Conservation (phyloP, 2,888 invertebrate genomes). For the Microctonus hyperodae region DNA sequence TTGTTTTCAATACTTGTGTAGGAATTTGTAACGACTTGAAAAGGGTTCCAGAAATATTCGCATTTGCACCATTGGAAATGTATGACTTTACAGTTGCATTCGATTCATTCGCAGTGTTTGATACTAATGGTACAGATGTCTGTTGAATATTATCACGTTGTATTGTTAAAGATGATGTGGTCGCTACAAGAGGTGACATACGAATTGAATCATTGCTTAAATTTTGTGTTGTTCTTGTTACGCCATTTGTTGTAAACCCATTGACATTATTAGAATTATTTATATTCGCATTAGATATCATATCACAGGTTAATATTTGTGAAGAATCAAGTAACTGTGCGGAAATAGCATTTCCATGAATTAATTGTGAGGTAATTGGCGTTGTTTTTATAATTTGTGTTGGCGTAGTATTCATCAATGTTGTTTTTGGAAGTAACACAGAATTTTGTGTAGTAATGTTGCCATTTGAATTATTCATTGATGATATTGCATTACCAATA, state of each 20-base stretch:
- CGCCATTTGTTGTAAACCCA: constrained; percentile 35
- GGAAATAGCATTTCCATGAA: constrained; percentile 46
- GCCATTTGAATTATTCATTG: constrained; percentile 23
- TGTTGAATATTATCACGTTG: constrained; percentile 48
- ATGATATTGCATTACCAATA: constrained; percentile 25
- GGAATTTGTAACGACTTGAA: constrained; percentile 53
- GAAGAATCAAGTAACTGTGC: constrained; percentile 48
- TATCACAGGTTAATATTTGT: constrained; percentile 46
- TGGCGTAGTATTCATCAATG: constrained; percentile 47
- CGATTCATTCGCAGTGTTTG: constrained; percentile 41
- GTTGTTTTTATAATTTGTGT: constrained; percentile 52
- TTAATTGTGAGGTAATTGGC: constrained; percentile 48
- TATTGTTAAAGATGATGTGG: constrained; percentile 42
- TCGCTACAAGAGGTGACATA: constrained; percentile 44
- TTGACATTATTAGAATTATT: constrained; percentile 31
- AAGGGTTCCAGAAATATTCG: constrained; percentile 38
- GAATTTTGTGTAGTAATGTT: constrained; percentile 45
- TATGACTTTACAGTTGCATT: constrained; percentile 36
- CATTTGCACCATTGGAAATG: constrained; percentile 34
- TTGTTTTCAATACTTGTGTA: constrained; percentile 48
- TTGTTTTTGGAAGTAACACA: constrained; percentile 52
- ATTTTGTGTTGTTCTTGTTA: constrained; percentile 41
- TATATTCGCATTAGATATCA: constrained; percentile 40
- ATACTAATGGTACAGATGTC: constrained; percentile 48
- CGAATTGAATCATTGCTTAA: constrained; percentile 45